These are phyloP conservation scores for Porphyrio hochstetteri DNA, from an alignment of 2,113 vertebrate genomes.

Conservation along the genomic window DNA sequence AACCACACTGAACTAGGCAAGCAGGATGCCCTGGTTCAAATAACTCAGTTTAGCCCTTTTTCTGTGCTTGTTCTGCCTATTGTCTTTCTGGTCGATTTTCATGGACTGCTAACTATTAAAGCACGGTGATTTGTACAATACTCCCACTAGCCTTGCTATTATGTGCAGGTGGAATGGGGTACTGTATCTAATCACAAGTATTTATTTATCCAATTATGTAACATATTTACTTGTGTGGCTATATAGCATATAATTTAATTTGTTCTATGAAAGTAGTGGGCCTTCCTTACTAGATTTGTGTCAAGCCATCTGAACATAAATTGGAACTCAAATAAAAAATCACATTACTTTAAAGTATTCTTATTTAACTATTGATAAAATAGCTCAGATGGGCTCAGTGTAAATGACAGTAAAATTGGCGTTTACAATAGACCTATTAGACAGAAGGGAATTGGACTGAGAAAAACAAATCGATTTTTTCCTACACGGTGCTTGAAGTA, in stretches of 20 bases:
- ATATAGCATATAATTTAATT: slow-evolving; percentile 56
- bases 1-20: background rate
- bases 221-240: slow-evolving; percentile 46
- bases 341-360: slow-evolving; percentile 57
- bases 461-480: slow-evolving; percentile 49
- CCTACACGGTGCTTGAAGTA: background rate
- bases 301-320: slow-evolving; percentile 39
- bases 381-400: slow-evolving; percentile 39
- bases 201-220: slow-evolving; percentile 54
- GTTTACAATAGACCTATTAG: slow-evolving; percentile 60
- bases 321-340: slow-evolving; percentile 61
- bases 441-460: slow-evolving; percentile 61
- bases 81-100: slow-evolving; percentile 32
- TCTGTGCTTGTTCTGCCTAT: background rate
- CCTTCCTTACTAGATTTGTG: slow-evolving; percentile 52
- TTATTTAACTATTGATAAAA: slow-evolving; percentile 70
- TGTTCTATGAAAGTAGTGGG: slow-evolving; percentile 31
- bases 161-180: background rate
- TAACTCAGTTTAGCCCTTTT: background rate
- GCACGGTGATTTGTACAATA: background rate
- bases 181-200: slow-evolving; percentile 45
- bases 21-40: background rate
- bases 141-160: slow-evolving; percentile 1
- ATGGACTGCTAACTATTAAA: slow-evolving; percentile 40
- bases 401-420: slow-evolving; percentile 64